These are phyloP conservation scores for Girardinus metallicus DNA, from an alignment of 2,797 vertebrate genomes.

Conservation along the genomic window DNA sequence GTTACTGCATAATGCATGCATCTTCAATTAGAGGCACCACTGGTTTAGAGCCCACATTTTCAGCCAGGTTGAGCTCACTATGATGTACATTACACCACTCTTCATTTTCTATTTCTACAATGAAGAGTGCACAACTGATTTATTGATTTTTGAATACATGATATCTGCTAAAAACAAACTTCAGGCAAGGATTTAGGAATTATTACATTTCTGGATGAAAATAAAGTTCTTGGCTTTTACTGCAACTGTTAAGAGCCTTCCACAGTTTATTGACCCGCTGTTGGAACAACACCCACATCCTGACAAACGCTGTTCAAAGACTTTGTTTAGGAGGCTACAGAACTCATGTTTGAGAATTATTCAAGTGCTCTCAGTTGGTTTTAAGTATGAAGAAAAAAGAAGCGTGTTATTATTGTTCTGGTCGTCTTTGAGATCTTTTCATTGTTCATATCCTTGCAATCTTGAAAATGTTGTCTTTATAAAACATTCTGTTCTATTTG, in stretches of 20 bases:
- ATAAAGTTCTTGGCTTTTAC: neutral
- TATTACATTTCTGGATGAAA: neutral
- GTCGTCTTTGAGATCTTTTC: neutral
- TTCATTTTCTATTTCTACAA: neutral
- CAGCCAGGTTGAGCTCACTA: neutral
- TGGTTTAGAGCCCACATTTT: neutral
- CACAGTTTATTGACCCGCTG: constrained; percentile 1
- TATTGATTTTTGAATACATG: neutral
- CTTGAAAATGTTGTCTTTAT: neutral
- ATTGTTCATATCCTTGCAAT: neutral
- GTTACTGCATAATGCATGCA: neutral
- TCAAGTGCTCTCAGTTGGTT: neutral
- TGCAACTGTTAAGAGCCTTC: neutral
- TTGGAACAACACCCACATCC: neutral
- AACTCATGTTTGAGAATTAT: neutral
- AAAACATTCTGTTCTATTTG: neutral
- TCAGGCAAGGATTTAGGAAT: neutral
- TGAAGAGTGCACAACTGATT: neutral
- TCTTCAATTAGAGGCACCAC: neutral
- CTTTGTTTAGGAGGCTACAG: neutral
- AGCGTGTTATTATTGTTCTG: neutral
- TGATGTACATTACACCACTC: neutral
- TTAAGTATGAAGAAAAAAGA: neutral
- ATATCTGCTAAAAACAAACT: neutral
- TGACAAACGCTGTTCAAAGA: neutral